Evolutionary conservation across 2,888 invertebrate species (phyloP), one percentile per base, ranked within the genome.

Genomic region (Megastigmus dorsalis): DNA sequence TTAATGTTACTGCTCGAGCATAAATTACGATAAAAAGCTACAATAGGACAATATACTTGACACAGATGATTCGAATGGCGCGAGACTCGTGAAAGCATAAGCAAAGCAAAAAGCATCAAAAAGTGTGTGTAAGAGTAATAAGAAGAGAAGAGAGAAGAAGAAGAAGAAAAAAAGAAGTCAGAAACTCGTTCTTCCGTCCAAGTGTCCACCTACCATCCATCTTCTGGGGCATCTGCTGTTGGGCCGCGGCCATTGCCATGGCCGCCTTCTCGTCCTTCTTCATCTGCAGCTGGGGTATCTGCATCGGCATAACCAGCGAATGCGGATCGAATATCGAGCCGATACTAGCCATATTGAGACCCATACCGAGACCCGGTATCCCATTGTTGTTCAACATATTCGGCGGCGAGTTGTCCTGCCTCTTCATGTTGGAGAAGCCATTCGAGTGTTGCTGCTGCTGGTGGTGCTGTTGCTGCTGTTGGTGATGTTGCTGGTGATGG

Each of bases 321-420:
- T 92, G 81, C 0, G 93, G 91, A 81, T 93, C 93, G 81, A 93
- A 93, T 80, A 93, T 92, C 18, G 93, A 93, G 0, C 91, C 88
- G 72, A 92, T 91, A n/a, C 82, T 82, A 0, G 91, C 89, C 83
- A 90, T 88, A 75, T 89, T 88, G 84, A 90, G 89, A 4, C 89
- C 89, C 72, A 90, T 85, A 18, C 88, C 86, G 6, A 76, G 48
- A 13, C 82, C 82, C 7, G 90, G 87, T 43, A 90, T 85, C 3
- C 90, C 89, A 77, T 90, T 90, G 78, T 89, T 90, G 74, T 89
- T 89, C 65, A 88, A 81, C 79, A 88, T 85, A 66, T 78, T 85
- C 30, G 87, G 85, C 72, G 84, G 89, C 82, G 84, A 88, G 85
- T 77, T 85, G 2, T 90, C 90, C 59, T 76, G 65, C 5, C 89